Conservation (phyloP, 2,797 vertebrate species). For the Halcyon badia region DNA sequence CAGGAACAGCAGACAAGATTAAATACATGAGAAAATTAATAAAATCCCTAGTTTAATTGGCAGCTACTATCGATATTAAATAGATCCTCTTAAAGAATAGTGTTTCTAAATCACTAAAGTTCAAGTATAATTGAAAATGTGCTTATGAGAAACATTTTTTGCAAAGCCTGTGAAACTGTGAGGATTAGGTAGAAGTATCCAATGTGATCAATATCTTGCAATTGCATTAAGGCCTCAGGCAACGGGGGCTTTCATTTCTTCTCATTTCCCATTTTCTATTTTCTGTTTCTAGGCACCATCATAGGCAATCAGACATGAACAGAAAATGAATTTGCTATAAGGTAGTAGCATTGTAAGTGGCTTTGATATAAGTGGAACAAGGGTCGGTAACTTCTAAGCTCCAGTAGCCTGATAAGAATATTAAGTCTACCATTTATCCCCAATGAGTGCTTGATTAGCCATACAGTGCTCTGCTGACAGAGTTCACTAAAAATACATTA, state of each 20-base stretch:
- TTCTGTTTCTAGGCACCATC: constrained; percentile 45
- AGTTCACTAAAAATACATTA: constrained; percentile 76
- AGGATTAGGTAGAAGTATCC: constrained; percentile 40
- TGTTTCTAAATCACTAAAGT: not conserved
- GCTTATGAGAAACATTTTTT: constrained; percentile 44
- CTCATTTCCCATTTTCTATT: constrained; percentile 18
- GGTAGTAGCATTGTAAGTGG: constrained; percentile 48
- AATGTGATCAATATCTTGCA: constrained; percentile 44
- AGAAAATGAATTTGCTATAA: constrained; percentile 68
- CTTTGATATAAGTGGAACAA: constrained; percentile 61
- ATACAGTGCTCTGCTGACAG: constrained; percentile 61
- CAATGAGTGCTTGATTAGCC: constrained; percentile 64
- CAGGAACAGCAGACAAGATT: not conserved
- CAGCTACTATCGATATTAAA: not conserved
- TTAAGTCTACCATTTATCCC: constrained; percentile 61
- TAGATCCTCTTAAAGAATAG: not conserved
- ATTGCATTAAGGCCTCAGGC: constrained; percentile 16
- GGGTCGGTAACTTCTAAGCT: constrained; percentile 50
- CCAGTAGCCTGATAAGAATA: constrained; percentile 57
- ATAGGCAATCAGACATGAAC: constrained; percentile 32
- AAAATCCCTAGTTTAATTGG: constrained; percentile 18
- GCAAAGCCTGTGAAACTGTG: constrained; percentile 39
- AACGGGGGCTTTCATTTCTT: not conserved
- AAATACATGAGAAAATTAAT: not conserved
- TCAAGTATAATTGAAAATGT: constrained; percentile 49